A percentile compares a stretch with the other conserved stretches of the same genome.
Conservation (phyloP, 2,113 vertebrate genomes). For the Nerophis lumbriciformis region DNA sequence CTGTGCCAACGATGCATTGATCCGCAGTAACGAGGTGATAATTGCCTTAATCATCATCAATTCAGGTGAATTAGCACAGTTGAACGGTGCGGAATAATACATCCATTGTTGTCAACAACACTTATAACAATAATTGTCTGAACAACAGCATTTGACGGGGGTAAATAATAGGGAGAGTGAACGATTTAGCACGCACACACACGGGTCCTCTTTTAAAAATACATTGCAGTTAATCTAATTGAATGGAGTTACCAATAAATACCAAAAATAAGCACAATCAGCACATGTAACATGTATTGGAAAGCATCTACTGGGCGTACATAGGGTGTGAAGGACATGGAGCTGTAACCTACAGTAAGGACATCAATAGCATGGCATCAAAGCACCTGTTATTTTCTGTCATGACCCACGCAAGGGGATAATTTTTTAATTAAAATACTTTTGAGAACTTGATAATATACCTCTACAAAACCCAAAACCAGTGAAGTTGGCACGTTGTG, state of each 20-base stretch:
- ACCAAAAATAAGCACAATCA: neutral
- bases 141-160: neutral
- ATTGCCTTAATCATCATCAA: neutral
- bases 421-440: too few relatives aligned
- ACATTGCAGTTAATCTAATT: neutral
- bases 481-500: too few relatives aligned
- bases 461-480: too few relatives aligned
- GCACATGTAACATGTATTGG: too few relatives aligned
- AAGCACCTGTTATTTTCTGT: too few relatives aligned
- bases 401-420: too few relatives aligned
- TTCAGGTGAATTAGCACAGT: neutral
- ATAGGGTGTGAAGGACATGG: too few relatives aligned
- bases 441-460: too few relatives aligned
- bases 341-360: too few relatives aligned
- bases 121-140: neutral
- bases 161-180: neutral
- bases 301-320: too few relatives aligned
- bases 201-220: neutral
- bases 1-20: neutral
- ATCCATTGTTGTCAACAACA: neutral
- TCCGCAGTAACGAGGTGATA: neutral
- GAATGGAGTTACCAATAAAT: neutral
- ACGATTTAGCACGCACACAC: neutral
- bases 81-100: neutral
- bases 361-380: too few relatives aligned